phyloP scores from a whole-genome alignment of 1,140 invertebrate species.

The Oedothorax gibbosus region DNA sequence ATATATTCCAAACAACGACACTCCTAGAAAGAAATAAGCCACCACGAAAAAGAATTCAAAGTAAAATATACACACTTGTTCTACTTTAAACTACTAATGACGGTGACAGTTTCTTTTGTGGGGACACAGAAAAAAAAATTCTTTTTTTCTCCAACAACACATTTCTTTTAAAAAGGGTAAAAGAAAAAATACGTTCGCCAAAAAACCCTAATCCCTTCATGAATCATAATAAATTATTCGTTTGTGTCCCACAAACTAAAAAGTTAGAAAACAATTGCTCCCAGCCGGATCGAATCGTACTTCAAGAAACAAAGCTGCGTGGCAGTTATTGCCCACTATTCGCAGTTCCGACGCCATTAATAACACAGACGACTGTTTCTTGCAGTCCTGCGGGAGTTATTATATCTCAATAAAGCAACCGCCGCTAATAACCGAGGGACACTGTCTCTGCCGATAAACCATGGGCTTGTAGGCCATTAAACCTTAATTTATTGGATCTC shows the following conservation, averaged over 20 bases:
- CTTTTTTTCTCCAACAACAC: not conserved
- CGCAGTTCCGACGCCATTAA: slow-evolving; percentile 10
- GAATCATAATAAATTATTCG: not conserved
- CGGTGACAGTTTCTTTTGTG: too few species aligned
- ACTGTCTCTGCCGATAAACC: not conserved
- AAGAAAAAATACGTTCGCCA: not conserved
- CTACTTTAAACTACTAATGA: too few species aligned
- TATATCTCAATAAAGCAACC: slow-evolving; percentile 40
- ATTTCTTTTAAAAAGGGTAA: not conserved
- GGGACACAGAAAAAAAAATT: not conserved
- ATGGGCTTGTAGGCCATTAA: slow-evolving; percentile 43
- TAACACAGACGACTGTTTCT: slow-evolving; percentile 3
- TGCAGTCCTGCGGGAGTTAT: slow-evolving; percentile 15
- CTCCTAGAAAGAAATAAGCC: too few species aligned
- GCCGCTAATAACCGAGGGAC: slow-evolving; percentile 15
- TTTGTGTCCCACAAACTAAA: not conserved
- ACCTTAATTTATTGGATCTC: slow-evolving; percentile 32
- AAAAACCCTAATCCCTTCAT: not conserved
- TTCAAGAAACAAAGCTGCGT: slow-evolving; percentile 8
- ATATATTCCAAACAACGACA: too few species aligned
- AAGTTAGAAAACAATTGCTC: slow-evolving; percentile 29
- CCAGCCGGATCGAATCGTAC: not conserved
- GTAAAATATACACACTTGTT: too few species aligned
- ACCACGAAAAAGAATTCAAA: too few species aligned
- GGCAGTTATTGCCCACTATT: slow-evolving; percentile 20